A percentile compares a stretch with the other conserved stretches of the same genome.
Evolutionary conservation across 2,888 invertebrate species (phyloP).

Genomic region (Xestia c-nigrum): DNA sequence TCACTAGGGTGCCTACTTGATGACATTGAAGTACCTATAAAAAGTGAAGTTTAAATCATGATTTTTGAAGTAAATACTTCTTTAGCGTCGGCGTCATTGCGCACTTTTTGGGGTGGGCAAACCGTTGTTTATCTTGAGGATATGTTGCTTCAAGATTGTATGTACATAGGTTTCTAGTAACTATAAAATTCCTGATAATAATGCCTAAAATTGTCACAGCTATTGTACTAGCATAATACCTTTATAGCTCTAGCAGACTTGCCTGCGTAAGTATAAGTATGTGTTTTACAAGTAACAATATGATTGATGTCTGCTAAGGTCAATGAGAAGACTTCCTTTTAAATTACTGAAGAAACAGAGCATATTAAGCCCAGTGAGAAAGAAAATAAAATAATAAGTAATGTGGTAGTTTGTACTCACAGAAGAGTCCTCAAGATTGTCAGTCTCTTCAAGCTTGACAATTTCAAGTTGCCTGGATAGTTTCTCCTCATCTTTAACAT

Average conservation of each 20-base stretch:
- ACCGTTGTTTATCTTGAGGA: neutral
- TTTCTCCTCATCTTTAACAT: conserved; percentile 87
- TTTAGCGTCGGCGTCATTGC: no score
- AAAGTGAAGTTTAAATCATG: neutral
- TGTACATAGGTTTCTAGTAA: neutral
- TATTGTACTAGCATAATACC: no score
- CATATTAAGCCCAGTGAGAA: no score
- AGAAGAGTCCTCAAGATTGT: conserved; percentile 89
- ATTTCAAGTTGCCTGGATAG: conserved; percentile 86
- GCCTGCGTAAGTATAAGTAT: no score
- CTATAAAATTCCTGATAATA: neutral
- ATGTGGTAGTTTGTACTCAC: conserved; percentile 79
- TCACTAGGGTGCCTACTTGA: conserved; percentile 95
- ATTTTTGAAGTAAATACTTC: no score
- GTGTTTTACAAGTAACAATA: no score
- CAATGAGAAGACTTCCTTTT: neutral
- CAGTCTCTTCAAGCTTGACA: conserved; percentile 89
- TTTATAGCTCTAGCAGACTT: no score
- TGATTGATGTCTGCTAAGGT: neutral
- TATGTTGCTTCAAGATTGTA: neutral
- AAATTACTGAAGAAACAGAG: neutral
- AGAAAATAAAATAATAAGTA: neutral
- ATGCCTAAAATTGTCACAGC: neutral
- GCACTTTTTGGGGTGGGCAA: no score
- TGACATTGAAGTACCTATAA: conserved; percentile 92